A percentile compares a stretch with the other conserved stretches of the same genome.
Conservation (phyloP, 2,113 vertebrate species). For the rabbit (Oryctolagus cuniculus) region DNA sequence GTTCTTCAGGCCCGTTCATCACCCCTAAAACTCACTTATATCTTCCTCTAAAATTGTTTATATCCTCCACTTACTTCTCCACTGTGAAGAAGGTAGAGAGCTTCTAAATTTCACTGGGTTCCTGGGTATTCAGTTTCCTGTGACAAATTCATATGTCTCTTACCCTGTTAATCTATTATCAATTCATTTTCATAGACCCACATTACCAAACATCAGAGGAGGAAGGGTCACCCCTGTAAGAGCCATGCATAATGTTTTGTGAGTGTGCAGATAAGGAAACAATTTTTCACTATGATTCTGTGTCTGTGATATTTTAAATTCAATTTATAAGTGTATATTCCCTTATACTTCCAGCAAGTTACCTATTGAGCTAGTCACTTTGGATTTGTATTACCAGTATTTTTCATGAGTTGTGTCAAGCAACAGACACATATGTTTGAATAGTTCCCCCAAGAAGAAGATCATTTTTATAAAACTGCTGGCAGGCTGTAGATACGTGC, state of each 20-base stretch:
- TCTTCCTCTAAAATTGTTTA: neutral
- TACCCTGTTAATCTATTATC: neutral
- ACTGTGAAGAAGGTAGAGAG: neutral
- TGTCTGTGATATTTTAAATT: neutral
- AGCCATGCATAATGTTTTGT: neutral
- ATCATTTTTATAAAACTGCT: slow-evolving; percentile 9
- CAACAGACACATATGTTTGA: neutral
- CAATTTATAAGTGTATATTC: slow-evolving; percentile 28
- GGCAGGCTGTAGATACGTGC: neutral
- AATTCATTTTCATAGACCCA: neutral
- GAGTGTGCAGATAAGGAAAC: neutral
- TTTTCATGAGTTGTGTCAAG: neutral
- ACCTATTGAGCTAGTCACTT: neutral
- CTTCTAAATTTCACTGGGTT: neutral
- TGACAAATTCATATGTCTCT: neutral
- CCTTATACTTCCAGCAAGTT: neutral
- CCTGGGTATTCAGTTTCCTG: neutral
- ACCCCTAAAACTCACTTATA: neutral
- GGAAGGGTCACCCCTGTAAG: too few relatives aligned
- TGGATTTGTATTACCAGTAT: neutral
- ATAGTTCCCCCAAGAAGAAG: neutral
- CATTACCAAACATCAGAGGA: neutral
- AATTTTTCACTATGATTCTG: slow-evolving; percentile 40
- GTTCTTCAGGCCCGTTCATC: neutral
- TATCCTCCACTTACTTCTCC: neutral